These are phyloP conservation scores for Capra hircus DNA, from an alignment of 2,113 vertebrate species.

Conservation along the genomic window DNA sequence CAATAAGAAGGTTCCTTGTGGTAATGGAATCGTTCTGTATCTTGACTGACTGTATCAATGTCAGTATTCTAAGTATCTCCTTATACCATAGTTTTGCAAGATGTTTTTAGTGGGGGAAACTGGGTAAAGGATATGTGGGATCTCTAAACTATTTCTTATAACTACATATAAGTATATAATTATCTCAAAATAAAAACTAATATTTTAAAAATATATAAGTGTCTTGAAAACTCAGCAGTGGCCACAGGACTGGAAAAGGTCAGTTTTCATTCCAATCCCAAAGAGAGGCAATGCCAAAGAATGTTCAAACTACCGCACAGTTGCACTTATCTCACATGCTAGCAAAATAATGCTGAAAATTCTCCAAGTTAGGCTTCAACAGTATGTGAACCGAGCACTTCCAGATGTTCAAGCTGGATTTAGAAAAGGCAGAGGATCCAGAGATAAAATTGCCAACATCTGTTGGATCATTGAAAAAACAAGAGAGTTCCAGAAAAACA, in stretches of 20 bases:
- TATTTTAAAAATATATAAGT: neutral
- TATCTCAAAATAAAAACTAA: neutral
- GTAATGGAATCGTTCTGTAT: neutral
- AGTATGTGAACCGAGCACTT: neutral
- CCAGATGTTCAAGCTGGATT: neutral
- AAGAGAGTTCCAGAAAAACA: neutral
- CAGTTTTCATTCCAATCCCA: neutral
- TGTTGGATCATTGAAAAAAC: neutral
- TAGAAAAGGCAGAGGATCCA: neutral
- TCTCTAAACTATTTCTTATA: neutral
- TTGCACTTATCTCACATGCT: neutral
- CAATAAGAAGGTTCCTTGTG: neutral
- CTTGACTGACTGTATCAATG: neutral
- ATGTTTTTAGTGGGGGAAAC: neutral
- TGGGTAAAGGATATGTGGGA: neutral
- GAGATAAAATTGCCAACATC: neutral
- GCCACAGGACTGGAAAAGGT: neutral
- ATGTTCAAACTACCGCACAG: neutral
- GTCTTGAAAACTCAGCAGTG: neutral
- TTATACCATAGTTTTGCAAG: neutral
- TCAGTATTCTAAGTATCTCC: neutral
- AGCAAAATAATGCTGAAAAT: neutral
- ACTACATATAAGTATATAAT: neutral
- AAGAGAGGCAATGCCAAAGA: neutral
- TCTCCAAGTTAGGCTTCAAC: neutral